Percentiles rank a stretch among this genome's conserved stretches.
phyloP scores from a whole-genome alignment of 2,113 vertebrate genomes.

The Manacus vitellinus region DNA sequence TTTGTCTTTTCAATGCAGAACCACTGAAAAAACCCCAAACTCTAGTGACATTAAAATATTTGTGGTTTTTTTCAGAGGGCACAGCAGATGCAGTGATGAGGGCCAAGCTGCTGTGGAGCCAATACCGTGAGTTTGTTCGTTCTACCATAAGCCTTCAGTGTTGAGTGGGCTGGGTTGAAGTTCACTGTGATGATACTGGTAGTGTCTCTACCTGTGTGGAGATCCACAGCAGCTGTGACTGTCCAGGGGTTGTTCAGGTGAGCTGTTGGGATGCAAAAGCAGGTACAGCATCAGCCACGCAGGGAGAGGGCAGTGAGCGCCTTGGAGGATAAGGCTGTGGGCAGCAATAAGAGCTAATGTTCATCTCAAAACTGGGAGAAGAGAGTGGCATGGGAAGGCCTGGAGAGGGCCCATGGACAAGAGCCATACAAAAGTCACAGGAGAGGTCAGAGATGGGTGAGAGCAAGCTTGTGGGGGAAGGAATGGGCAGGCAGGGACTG shows the following conservation, averaged over 20 bases:
- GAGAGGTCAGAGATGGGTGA: neutral
- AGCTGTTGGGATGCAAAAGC: neutral
- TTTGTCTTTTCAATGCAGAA: neutral
- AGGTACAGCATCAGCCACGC: accelerated
- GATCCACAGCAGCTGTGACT: neutral
- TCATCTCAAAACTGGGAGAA: neutral
- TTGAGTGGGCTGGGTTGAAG: neutral
- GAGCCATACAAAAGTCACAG: neutral
- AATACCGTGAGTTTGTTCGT: accelerated
- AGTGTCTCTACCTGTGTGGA: neutral
- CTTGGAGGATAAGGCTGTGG: neutral
- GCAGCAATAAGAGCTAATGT: neutral
- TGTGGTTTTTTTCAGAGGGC: neutral
- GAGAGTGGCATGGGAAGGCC: neutral
- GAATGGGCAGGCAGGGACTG: neutral
- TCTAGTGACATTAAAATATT: neutral
- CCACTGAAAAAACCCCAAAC: neutral
- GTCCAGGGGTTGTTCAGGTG: neutral
- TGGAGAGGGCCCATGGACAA: neutral
- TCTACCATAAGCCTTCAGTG: accelerated
- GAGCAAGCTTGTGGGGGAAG: neutral
- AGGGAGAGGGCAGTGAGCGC: neutral
- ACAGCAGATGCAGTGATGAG: neutral
- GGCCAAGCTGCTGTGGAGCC: neutral
- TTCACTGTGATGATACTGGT: accelerated